Evolutionary conservation across 1,140 invertebrate genomes (phyloP), one percentile per base, ranked within the genome.

Genomic region (Stegodyphus mimosarum): DNA sequence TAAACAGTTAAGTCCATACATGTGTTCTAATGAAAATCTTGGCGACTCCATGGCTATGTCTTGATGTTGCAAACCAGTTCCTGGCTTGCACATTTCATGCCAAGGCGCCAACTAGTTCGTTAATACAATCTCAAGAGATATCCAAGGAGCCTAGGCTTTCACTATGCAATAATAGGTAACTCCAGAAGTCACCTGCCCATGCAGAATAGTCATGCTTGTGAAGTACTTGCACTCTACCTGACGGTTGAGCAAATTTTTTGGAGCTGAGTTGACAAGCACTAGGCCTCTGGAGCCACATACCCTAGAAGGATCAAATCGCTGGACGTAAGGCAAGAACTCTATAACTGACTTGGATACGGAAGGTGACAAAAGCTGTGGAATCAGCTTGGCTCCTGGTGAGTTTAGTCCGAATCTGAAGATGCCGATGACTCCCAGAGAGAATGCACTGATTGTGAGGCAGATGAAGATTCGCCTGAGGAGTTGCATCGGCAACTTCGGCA

Each of bases 231-330:
- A 33, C 33, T 33, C 33, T 78, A 78, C 76, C 76, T 78, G 76
- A 18, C 76, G 15, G 2, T 64, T 50, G 13, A 51, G 63, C 0
- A 49, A n/a, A 48, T 78, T 63, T 0, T 49, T 17, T 9, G 76
- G 63, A 5, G 76, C 76, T 18, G 76, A 78, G 51, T 78, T 78
- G 9, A 78, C 64, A 7, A 78, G 60, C 6, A 78, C 63, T 7
- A 55, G 60, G 9, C 63, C 76, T 1, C 52, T 13, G 6, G 76
- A 9, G n/a, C 63, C 63, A 17, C 76, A 78, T 33, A 78, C 63
- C 13, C 64, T 78, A 64, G 64, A 53, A 7, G 15, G 50, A 11
- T 64, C 49, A 63, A 53, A 78, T 50, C 76, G 55, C 9, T 69
- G 9, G 63, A 17, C 1, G 76, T 55, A 13, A 49, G n/a, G 60